Conservation (phyloP, 2,113 vertebrate genomes). For the Datnioides undecimradiatus region DNA sequence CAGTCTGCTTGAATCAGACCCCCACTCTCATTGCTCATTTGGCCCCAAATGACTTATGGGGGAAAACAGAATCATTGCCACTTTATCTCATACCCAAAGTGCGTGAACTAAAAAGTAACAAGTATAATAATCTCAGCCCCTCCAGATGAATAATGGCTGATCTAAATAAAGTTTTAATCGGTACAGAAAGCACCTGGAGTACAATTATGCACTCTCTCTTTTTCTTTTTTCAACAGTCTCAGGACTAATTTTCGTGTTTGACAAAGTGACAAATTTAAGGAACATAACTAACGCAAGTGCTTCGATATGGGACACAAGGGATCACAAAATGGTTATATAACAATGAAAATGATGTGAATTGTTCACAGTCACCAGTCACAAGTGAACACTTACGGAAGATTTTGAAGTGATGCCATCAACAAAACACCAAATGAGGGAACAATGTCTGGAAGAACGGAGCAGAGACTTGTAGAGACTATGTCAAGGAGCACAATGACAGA, state of each 20-base stretch:
- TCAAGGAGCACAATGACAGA: neutral
- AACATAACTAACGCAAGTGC: neutral
- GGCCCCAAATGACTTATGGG: neutral
- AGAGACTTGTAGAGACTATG: neutral
- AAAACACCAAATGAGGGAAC: neutral
- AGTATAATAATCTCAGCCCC: neutral
- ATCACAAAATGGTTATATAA: neutral
- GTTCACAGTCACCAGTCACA: neutral
- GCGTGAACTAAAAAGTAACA: neutral
- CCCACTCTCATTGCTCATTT: neutral
- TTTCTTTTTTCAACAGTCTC: neutral
- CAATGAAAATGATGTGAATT: neutral
- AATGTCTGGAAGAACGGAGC: neutral
- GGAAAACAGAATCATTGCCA: neutral
- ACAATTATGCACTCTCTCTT: neutral
- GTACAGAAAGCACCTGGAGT: constrained; percentile 30
- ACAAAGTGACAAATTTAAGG: neutral
- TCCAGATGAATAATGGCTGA: neutral
- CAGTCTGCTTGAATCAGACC: constrained; percentile 10
- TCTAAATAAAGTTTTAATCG: constrained; percentile 35
- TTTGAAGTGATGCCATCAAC: neutral
- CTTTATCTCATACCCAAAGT: neutral
- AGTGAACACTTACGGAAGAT: neutral
- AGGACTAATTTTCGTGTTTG: constrained; percentile 1
- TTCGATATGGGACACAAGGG: neutral